phyloP scores from a whole-genome alignment of 1,140 invertebrate species.

The Gryon sp. region DNA sequence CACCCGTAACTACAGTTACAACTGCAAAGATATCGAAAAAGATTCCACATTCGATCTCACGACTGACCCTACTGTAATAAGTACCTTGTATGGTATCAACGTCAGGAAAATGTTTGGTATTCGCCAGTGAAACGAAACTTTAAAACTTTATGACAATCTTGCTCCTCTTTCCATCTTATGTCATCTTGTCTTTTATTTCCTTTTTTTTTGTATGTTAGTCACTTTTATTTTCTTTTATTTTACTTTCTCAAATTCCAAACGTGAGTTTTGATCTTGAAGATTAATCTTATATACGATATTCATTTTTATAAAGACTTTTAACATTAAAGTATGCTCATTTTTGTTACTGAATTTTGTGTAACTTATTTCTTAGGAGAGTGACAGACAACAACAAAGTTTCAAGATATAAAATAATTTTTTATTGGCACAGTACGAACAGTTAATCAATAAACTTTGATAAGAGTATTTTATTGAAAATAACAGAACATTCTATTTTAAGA shows the following conservation, averaged over 20 bases:
- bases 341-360: neutral
- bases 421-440: too few species aligned
- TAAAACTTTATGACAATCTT: slow-evolving; percentile 51
- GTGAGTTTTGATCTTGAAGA: slow-evolving; percentile 36
- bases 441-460: too few species aligned
- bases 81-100: slow-evolving; percentile 51
- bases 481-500: too few species aligned
- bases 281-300: slow-evolving; percentile 38
- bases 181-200: slow-evolving; percentile 15
- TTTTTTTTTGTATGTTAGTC: neutral
- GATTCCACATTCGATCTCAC: slow-evolving; percentile 29
- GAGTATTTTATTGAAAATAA: too few species aligned
- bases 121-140: slow-evolving; percentile 46
- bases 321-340: slow-evolving; percentile 12
- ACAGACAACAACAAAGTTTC: too few species aligned
- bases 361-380: too few species aligned
- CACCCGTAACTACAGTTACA: slow-evolving; percentile 7
- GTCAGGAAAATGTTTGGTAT: slow-evolving; percentile 39
- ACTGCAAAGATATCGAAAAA: slow-evolving; percentile 26
- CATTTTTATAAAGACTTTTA: slow-evolving; percentile 37
- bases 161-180: slow-evolving; percentile 39
- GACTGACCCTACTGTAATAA: slow-evolving; percentile 40
- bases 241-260: slow-evolving; percentile 15
- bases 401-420: too few species aligned
- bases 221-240: neutral